Conservation (phyloP, 2,888 invertebrate species). For the Geotrupes spiniger region DNA sequence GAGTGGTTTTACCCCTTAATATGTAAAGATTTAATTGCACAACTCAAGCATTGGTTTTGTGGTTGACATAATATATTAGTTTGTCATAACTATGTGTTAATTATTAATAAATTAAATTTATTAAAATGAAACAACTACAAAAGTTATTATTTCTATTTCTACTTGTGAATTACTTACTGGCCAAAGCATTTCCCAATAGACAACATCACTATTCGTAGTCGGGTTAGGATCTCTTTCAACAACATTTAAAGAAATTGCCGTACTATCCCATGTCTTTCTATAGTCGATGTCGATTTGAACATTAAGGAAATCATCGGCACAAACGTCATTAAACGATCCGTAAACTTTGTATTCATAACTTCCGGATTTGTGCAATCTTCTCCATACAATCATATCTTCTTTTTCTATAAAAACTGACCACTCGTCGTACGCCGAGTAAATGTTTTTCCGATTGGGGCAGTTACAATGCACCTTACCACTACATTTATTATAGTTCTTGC, state of each 20-base stretch:
- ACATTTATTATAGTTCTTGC: conserved; percentile 40
- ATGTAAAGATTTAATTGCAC: too few species aligned
- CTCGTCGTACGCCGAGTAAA: conserved; percentile 49
- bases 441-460: conserved; percentile 39
- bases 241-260: conserved; percentile 68
- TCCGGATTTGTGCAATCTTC: conserved; percentile 65
- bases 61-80: too few species aligned
- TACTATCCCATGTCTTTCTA: conserved; percentile 76
- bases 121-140: too few species aligned
- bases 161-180: conserved; percentile 70
- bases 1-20: too few species aligned
- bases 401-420: conserved; percentile 81
- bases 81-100: too few species aligned
- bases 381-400: conserved; percentile 78
- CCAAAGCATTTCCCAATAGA: conserved; percentile 90
- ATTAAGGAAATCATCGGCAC: conserved; percentile 75
- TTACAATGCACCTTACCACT: conserved; percentile 53
- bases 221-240: conserved; percentile 63
- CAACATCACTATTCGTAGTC: conserved; percentile 63
- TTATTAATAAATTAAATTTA: too few species aligned
- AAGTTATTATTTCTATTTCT: too few species aligned
- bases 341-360: conserved; percentile 84
- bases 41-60: too few species aligned
- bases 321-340: conserved; percentile 75
- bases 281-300: conserved; percentile 80